Evolutionary conservation across 2,888 invertebrate genomes (phyloP), one percentile per base, ranked within the genome.

Genomic region (Linnaemya tessellans): DNA sequence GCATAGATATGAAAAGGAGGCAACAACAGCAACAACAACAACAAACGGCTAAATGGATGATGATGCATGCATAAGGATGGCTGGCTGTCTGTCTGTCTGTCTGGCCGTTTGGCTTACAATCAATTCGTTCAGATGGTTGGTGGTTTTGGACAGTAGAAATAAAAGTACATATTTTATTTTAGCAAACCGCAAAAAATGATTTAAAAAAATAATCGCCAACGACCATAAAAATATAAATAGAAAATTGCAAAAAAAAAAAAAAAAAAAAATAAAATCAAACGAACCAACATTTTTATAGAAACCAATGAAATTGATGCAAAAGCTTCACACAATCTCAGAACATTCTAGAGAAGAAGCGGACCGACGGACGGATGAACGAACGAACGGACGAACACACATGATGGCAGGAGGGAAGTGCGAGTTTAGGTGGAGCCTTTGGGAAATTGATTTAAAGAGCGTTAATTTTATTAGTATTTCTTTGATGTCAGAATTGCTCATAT

Each of bases 151-250:
- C 62, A 58, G 43, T 38, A 51, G 22, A 51, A 38, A 74, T 43
- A 51, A 30, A 41, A 49, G 5, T 30, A 30, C 58, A 20, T 51
- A 78, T 83, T 83, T 73, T 71, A 71, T 71, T 73, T 82, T 51
- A 35, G 13, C 62, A 70, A 75, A 78, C 82, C 82, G 77, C 82
- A 81, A 78, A 80, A 84, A 80, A 81, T 84, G 81, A 84, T 81
- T 84, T 81, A 78, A 80, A 84, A 62, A 84, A 80, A 46, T 80
- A 81, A 78, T 81, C 77, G 84, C 80, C 77, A 77, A 62, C 71
- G 43, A 84, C 77, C 75, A 75, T 84, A 80, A 80, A 74, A 75
- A 84, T 67, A 75, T 82, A 82, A 77, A 82, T 80, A 78, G 77
- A 68, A 68, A 84, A 68, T 60, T 58, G 65, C 51, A 20, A n/a